Conservation (phyloP, 2,797 vertebrate genomes). For the Anguilla megastoma region DNA sequence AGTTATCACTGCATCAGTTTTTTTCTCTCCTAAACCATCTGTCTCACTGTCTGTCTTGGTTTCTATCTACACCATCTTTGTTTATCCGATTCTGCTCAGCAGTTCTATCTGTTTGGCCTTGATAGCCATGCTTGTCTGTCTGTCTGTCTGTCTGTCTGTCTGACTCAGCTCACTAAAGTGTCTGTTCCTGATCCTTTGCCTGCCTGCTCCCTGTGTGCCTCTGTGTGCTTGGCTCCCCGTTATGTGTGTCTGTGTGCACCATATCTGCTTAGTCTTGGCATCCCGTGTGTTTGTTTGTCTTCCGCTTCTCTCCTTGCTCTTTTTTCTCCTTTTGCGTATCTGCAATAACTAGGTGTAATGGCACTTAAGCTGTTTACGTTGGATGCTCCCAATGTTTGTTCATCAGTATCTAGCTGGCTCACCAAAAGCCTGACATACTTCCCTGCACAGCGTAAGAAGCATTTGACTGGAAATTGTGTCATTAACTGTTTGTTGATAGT, state of each 20-base stretch:
- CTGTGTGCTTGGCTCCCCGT: neutral
- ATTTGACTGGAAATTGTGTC: slow-evolving; percentile 15
- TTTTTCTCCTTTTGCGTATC: neutral
- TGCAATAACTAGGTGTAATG: neutral
- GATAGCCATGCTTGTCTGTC: neutral
- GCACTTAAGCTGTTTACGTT: neutral
- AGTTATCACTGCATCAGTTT: too few relatives aligned
- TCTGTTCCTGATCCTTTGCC: neutral
- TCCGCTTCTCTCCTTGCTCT: neutral
- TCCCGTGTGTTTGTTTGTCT: neutral
- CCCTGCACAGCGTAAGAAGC: neutral
- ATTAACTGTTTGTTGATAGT: slow-evolving; percentile 27
- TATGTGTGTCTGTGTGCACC: neutral
- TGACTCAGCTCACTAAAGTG: neutral
- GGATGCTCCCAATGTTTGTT: neutral
- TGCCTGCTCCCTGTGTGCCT: neutral
- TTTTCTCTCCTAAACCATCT: neutral
- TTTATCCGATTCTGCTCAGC: neutral
- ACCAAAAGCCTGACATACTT: slow-evolving; percentile 12
- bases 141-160: neutral
- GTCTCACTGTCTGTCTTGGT: neutral
- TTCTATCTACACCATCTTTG: neutral
- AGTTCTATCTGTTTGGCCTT: neutral
- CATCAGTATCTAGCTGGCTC: neutral
- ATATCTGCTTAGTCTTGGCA: neutral